phyloP scores from a whole-genome alignment of 2,888 invertebrate genomes.

The Electrophaes corylata region DNA sequence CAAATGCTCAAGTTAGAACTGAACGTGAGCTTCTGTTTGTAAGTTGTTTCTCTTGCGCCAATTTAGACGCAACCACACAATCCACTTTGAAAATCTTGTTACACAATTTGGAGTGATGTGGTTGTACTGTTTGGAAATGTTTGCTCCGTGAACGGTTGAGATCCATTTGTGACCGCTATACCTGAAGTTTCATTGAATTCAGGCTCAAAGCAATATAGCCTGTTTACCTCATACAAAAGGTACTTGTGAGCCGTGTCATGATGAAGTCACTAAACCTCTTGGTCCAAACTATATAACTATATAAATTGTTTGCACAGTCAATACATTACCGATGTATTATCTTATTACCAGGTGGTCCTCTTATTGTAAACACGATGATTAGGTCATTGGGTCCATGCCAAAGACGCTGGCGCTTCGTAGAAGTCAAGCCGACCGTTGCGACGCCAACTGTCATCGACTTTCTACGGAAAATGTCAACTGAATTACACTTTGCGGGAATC shows the following conservation, averaged over 20 bases:
- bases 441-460: conserved; percentile 45
- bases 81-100: not conserved
- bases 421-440: conserved; percentile 38
- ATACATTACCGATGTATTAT: conserved; percentile 1
- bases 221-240: no score
- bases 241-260: no score
- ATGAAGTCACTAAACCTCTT: not conserved
- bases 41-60: not conserved
- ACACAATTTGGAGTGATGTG: not conserved
- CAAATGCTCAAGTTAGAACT: no score
- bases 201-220: not conserved
- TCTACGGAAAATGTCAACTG: conserved; percentile 46
- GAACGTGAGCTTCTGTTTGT: not conserved
- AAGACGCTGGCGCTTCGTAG: conserved; percentile 52
- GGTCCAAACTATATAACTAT: not conserved
- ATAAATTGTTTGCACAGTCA: not conserved
- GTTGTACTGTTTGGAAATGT: not conserved
- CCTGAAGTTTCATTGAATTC: not conserved
- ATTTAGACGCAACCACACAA: not conserved
- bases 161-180: not conserved
- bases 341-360: conserved; percentile 21
- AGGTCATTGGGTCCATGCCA: conserved; percentile 59
- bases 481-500: conserved; percentile 30
- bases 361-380: conserved; percentile 40
- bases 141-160: not conserved